phyloP scores from a whole-genome alignment of 2,888 invertebrate species.

The Drosophila anomalata region DNA sequence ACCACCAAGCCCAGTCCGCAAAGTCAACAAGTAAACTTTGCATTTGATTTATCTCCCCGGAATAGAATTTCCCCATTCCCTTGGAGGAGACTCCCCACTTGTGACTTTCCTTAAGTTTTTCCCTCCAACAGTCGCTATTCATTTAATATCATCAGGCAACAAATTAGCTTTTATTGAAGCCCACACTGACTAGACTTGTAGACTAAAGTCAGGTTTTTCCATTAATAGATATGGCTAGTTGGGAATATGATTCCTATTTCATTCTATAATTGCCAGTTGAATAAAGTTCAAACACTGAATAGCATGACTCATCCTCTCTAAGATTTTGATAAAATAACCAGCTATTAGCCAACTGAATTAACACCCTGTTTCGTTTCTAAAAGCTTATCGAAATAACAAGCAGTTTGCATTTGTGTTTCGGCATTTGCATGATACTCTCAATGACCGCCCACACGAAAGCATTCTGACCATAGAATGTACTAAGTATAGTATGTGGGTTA shows the following conservation, averaged over 20 bases:
- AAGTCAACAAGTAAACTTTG: slow-evolving; percentile 66
- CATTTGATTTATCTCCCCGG: slow-evolving; percentile 51
- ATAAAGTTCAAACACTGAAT: neutral
- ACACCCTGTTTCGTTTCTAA: slow-evolving; percentile 20
- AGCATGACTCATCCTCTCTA: neutral
- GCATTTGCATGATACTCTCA: slow-evolving; percentile 27
- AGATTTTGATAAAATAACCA: neutral
- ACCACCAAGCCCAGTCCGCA: slow-evolving; percentile 30
- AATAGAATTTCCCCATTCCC: slow-evolving; percentile 5
- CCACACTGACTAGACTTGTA: slow-evolving; percentile 13
- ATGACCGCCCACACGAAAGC: slow-evolving; percentile 25
- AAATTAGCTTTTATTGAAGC: slow-evolving; percentile 36
- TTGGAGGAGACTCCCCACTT: neutral
- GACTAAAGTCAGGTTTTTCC: slow-evolving; percentile 11
- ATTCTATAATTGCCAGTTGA: neutral
- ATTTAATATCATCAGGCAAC: slow-evolving; percentile 47
- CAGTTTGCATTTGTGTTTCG: slow-evolving; percentile 30
- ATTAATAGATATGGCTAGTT: slow-evolving; percentile 23
- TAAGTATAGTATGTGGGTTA: no score
- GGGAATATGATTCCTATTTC: no score
- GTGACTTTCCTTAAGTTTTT: neutral
- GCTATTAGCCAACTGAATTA: neutral
- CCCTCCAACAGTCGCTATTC: slow-evolving; percentile 17
- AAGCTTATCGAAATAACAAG: slow-evolving; percentile 26
- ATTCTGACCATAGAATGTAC: slow-evolving; percentile 27